phyloP scores from a whole-genome alignment of 2,113 vertebrate species.

The Cyanoderma ruficeps region DNA sequence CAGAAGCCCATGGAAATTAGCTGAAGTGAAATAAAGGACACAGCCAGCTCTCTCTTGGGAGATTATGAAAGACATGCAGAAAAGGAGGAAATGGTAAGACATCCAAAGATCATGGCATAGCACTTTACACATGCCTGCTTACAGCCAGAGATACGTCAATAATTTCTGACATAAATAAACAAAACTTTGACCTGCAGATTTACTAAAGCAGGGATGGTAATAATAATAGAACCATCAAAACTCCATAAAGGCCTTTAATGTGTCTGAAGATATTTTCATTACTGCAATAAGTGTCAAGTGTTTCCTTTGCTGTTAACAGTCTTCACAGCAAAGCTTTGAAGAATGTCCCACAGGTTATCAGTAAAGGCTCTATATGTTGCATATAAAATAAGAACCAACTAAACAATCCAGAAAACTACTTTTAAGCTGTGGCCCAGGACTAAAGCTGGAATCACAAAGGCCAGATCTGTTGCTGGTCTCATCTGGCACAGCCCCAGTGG shows the following conservation, averaged over 20 bases:
- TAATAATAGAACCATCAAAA: slow-evolving; percentile 65
- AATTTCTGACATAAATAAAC: slow-evolving; percentile 55
- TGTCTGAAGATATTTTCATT: slow-evolving; percentile 58
- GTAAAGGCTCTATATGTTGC: background rate
- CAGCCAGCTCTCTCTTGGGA: background rate
- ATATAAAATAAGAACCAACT: slow-evolving; percentile 50
- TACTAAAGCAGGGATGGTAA: slow-evolving; percentile 28
- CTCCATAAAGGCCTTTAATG: slow-evolving; percentile 49
- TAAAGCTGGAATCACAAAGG: background rate
- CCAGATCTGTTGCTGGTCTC: slow-evolving; percentile 1
- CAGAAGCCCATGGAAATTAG: background rate
- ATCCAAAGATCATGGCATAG: background rate
- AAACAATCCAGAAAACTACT: slow-evolving; percentile 47
- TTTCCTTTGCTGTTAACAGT: slow-evolving; percentile 57
- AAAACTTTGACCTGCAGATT: slow-evolving; percentile 9
- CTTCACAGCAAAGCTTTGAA: slow-evolving; percentile 65
- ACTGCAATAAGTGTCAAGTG: slow-evolving; percentile 48
- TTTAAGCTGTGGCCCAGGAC: slow-evolving; percentile 36
- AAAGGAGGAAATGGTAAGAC: background rate
- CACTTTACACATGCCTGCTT: background rate
- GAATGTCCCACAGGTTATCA: slow-evolving; percentile 58
- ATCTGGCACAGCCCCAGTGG: background rate
- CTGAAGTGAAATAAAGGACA: background rate
- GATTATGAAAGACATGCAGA: background rate
- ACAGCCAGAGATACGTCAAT: slow-evolving; percentile 13